Base-by-base conservation (phyloP, 2,888 invertebrate genomes). In the Stenodera caucasica region DNA sequence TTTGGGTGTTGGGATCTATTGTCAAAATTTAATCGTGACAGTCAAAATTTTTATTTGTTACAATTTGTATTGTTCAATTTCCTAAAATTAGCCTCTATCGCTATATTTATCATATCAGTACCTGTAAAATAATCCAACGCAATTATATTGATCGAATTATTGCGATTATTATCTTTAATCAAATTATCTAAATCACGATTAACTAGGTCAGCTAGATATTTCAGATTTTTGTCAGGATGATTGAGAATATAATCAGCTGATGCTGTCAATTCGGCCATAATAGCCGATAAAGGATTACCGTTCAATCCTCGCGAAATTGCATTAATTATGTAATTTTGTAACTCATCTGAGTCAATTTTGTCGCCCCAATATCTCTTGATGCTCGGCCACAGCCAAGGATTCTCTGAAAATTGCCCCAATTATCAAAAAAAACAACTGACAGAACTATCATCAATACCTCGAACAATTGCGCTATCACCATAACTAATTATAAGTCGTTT, bases 191-290 rank as follows among this genome's bases (percentile, higher is more conserved):
- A 83, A 70, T 87, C 85, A 8, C 85, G 82, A 78, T 90, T 90
- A 15, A 87, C 84, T 0, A 73, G 75, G 50, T 88, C 83, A 0
- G 88, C 88, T 78, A 85, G 84, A 14, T 81, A 78, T 33, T 88
- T 79, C 14, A 89, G 75, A 2, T 85, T 1, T 84, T 85, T 9
- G 84, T 78, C 2, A 82, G 78, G 14, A 29, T 49, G 9, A 57
- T 84, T 78, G 5, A 87, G 72, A 33, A 88, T 84, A 67, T 86
- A 85, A 23, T 82, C 77, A 0, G 84, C 79, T 12, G 82, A 83
- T 1, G 88, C 86, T 0, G 89, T 89, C 50, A 88, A 81, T 75
- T 88, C 86, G 0, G 87, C 87, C 88, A 88, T 88, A 4, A 87
- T 85, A 0, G 87, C 84, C 70, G 79, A 79, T 61, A 83, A 71